Conservation (phyloP, 1,140 invertebrate genomes). For the Cryptotermes secundus region DNA sequence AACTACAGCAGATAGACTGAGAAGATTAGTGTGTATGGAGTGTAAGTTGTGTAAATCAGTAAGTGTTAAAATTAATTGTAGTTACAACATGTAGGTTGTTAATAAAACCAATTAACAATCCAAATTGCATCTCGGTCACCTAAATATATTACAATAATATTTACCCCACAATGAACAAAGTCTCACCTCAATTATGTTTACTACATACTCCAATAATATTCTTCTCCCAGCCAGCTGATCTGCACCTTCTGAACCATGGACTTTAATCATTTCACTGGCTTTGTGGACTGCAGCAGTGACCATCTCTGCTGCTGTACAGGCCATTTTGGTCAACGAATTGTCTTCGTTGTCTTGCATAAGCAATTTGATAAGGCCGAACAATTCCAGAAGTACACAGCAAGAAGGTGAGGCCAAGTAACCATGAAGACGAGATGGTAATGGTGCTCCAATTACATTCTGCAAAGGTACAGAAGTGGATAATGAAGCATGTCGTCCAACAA, state of each 20-base stretch:
- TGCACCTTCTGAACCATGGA: neutral
- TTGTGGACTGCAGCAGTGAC: neutral
- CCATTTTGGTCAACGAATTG: slow-evolving; percentile 15
- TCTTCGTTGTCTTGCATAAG: neutral
- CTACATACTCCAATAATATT: neutral
- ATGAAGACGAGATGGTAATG: slow-evolving; percentile 18
- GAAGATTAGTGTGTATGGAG: too few species aligned
- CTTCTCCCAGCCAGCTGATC: neutral
- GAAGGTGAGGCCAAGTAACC: neutral
- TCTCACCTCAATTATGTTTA: slow-evolving; percentile 21
- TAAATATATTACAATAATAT: too few species aligned
- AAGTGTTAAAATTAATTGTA: too few species aligned
- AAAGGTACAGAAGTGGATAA: neutral
- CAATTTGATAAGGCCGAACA: neutral
- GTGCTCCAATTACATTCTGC: slow-evolving; percentile 14
- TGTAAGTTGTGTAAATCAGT: too few species aligned
- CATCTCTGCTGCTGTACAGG: neutral
- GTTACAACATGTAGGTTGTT: too few species aligned
- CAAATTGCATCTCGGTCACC: too few species aligned
- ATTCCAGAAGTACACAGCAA: slow-evolving; percentile 3
- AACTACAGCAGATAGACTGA: too few species aligned
- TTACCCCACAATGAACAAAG: neutral
- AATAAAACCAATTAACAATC: too few species aligned
- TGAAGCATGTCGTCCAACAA: too few species aligned
- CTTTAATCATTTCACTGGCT: slow-evolving; percentile 5